Percentiles rank a stretch among this genome's conserved stretches.
These are phyloP conservation scores for Asbolus verrucosus DNA, from an alignment of 1,140 invertebrate species.

Conservation along the genomic window DNA sequence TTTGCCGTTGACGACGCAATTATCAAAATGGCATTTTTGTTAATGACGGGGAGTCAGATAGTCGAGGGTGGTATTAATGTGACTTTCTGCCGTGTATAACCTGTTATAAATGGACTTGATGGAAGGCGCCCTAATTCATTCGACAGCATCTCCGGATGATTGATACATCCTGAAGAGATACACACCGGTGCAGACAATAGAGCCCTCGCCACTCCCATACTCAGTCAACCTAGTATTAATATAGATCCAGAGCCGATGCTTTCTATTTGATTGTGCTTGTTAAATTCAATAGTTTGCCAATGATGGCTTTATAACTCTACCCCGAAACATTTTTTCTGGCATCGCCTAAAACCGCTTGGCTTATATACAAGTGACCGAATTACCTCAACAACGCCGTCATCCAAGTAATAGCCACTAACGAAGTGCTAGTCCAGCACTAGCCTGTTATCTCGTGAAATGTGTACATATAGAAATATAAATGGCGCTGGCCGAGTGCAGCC, in stretches of 20 bases:
- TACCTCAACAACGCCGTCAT: conserved; percentile 6
- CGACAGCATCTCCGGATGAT: conserved; percentile 25
- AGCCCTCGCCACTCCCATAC: background rate
- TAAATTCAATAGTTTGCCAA: too few species aligned
- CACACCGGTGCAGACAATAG: conserved; percentile 13
- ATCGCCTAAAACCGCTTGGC: background rate
- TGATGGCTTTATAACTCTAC: background rate
- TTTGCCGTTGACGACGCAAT: conserved; percentile 28
- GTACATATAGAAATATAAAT: conserved; percentile 36
- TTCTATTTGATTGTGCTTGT: background rate
- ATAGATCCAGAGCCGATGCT: background rate
- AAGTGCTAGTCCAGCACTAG: conserved; percentile 32
- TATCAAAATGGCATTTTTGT: conserved; percentile 38
- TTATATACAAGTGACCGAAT: conserved; percentile 1
- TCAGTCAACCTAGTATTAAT: background rate
- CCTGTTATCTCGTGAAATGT: conserved; percentile 33
- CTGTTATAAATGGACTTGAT: conserved; percentile 38
- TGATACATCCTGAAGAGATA: conserved; percentile 29
- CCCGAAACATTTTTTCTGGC: background rate
- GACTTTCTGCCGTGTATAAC: conserved; percentile 31
- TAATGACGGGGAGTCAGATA: conserved; percentile 24
- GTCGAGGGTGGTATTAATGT: conserved; percentile 32
- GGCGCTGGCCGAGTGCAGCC: conserved; percentile 12
- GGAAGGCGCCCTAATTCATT: conserved; percentile 32
- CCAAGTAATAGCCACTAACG: conserved; percentile 15